Evolutionary conservation across 2,797 vertebrate genomes (phyloP), one percentile per base, ranked within the genome.

Genomic region (Takifugu rubripes): DNA sequence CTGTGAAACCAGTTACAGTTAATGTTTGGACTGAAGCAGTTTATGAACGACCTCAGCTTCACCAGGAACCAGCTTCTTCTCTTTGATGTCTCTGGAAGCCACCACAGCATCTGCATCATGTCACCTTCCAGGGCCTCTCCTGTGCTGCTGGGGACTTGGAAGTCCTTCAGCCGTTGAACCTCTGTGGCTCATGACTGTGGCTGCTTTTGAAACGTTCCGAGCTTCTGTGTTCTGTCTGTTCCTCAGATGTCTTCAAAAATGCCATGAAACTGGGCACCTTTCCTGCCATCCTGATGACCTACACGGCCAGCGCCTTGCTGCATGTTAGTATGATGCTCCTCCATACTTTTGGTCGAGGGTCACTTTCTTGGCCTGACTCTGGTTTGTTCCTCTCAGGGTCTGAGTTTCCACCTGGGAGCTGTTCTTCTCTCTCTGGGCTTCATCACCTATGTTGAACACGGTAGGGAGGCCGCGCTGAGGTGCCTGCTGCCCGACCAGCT

Each of bases 381-480:
- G 31, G n/a, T 47, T 51, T 54, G 9, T 58, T 47, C 48, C 51
- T 47, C 54, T 49, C 75, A 97, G 95, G 95, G 95, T 29, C 90
- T 96, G 64, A 98, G 95, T 72, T 96, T 97, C 69, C 95, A 98
- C 67, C 89, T 98, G 52, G 94, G 92, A 9, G 93, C 94, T 0
- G 94, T 95, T n/a, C 88, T 96, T 25, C 81, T 98, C 0, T 94
- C 94, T 3, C 78, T 97, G 53, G 94, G 93, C 8, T 94, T 97
- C 75, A 94, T 97, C 86, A 98, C 95, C 14, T 97, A 97, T 0
- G 90, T 93, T 26, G 95, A 98, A 78, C 94, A 97, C 0, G 93
- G 95, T 98, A 78, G 6, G 73, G 46, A 15, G 15, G 7, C 17
- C 15, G 25, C 50, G 43, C 6, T 24, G 14, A 25, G 52, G 50